Evolutionary conservation across 2,888 invertebrate species (phyloP), one percentile per base, ranked within the genome.

Genomic region (Troides oblongomaculatus): DNA sequence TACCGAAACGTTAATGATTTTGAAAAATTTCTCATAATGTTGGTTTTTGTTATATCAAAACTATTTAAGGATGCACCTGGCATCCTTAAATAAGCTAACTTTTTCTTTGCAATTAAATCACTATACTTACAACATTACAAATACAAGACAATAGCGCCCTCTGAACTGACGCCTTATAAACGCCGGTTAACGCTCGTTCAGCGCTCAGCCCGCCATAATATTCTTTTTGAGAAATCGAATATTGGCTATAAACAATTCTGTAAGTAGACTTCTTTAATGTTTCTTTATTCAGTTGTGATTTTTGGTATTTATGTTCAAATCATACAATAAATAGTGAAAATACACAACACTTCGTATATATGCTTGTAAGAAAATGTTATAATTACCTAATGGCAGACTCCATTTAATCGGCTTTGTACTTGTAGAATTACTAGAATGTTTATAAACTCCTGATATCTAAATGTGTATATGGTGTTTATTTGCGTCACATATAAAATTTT

Each of bases 111-210:
- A n/a, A 6, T 53, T 57, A 18, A 64, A 46, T 50, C 53, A 17
- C 65, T 57, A 58, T 43, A 62, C 66, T 71, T 61, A 61, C 46
- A 71, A 65, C 62, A 64, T 64, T 71, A 50, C 59, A 58, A 63
- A 62, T 10, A 64, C 64, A 73, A 69, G 56, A 69, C 67, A 74
- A 74, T 74, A 79, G 88, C 91, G 91, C 91, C 91, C 91, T 88
- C 92, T 92, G 84, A 84, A 92, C 77, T 77, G 92, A 92, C 92
- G 92, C 92, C 87, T 84, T 80, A 79, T 76, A 81, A 83, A 82
- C 81, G 80, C 79, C 76, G 76, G 75, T 73, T 72, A 74, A 74
- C 76, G 74, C 74, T 76, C 73, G 74, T 66, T 69, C 73, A 64
- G 68, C 71, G 62, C 58, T 81, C 57, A 77, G 84, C 81, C 84